phyloP scores from a whole-genome alignment of 2,888 invertebrate species.

The Zaprionus lineosus region DNA sequence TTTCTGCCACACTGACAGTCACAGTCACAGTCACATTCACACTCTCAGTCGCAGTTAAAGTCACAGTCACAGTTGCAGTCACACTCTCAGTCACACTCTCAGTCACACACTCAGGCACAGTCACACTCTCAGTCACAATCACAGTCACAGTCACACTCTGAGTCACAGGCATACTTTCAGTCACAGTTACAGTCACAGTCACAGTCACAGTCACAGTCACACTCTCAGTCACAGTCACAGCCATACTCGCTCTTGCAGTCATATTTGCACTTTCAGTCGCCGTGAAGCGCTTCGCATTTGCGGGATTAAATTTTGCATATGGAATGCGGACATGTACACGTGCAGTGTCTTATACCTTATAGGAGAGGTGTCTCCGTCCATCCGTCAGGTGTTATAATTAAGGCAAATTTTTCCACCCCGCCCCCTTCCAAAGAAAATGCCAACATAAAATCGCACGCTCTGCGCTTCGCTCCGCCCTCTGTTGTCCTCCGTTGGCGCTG shows the following conservation, averaged over 20 bases:
- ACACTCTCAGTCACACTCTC: constrained; percentile 27
- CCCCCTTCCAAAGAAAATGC: constrained; percentile 29
- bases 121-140: constrained; percentile 17
- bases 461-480: constrained; percentile 46
- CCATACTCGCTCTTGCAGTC: no score
- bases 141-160: constrained; percentile 6
- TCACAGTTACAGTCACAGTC: constrained; percentile 20
- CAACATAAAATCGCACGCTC: constrained; percentile 48
- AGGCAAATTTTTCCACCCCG: constrained; percentile 51
- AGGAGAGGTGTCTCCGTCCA: constrained; percentile 19
- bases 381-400: constrained; percentile 58
- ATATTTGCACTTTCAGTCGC: constrained; percentile 7
- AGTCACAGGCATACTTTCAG: constrained; percentile 25
- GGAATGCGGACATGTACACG: constrained; percentile 40
- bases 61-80: constrained; percentile 12
- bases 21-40: no score
- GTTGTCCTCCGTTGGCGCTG: constrained; percentile 66
- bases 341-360: constrained; percentile 48
- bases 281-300: constrained; percentile 54
- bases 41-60: constrained; percentile 11
- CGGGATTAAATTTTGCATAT: constrained; percentile 72
- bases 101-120: no score
- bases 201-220: no score
- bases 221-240: constrained; percentile 9
- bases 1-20: constrained; percentile 24